Percentiles rank a stretch among this genome's conserved stretches.
Conservation (phyloP, 2,888 invertebrate species). For the Dasysyrphus tricinctus region DNA sequence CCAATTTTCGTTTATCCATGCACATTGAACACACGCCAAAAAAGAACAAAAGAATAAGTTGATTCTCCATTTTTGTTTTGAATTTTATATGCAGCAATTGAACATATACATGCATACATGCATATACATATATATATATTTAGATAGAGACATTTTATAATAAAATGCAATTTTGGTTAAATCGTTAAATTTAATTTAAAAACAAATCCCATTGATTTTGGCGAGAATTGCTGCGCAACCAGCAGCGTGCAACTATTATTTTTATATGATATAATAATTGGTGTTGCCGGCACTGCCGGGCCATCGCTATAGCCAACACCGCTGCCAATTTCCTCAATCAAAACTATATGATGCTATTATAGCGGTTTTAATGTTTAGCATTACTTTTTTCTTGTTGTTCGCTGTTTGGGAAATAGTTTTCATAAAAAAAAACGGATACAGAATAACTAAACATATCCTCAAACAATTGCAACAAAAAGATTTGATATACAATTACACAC, state of each 20-base stretch:
- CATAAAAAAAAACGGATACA: neutral
- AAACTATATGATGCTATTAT: constrained; percentile 57
- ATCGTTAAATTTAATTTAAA: constrained; percentile 73
- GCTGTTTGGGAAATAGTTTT: neutral
- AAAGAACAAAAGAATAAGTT: neutral
- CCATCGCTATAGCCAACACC: neutral
- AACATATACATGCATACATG: neutral
- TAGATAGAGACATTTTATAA: constrained; percentile 55
- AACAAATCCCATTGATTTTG: constrained; percentile 66
- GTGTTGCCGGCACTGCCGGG: neutral
- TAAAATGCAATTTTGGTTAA: constrained; percentile 63
- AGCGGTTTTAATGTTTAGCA: constrained; percentile 58
- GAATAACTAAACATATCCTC: constrained; percentile 54
- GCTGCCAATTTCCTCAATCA: constrained; percentile 45
- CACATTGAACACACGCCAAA: neutral
- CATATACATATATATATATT: too few relatives aligned
- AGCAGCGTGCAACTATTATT: constrained; percentile 32
- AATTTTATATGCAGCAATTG: constrained; percentile 49
- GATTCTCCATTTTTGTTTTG: constrained; percentile 26
- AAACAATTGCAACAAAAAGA: constrained; percentile 49
- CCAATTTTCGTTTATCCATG: neutral
- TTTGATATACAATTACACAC: neutral
- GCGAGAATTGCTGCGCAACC: neutral
- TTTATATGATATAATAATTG: neutral
- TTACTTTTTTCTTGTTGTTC: neutral